Evolutionary conservation across 2,888 invertebrate genomes (phyloP), one percentile per base, ranked within the genome.

Genomic region (Cosmopolites sordidus): DNA sequence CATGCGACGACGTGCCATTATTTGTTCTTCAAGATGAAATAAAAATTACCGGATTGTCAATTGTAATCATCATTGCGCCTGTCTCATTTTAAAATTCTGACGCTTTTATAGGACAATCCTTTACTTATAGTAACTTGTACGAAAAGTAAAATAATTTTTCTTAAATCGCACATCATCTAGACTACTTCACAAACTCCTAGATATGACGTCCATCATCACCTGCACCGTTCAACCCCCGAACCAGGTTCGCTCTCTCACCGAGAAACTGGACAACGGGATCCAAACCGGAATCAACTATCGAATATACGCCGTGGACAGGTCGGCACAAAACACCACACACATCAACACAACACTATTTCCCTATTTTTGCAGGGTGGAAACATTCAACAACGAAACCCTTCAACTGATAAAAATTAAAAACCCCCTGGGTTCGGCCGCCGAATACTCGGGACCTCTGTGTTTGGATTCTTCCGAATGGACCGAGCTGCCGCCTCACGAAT

Each of bases 181-280:
- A 53, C 77, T 87, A 6, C 78, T 92, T 38, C 78, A 80, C 51
- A 83, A 80, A 65, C 78, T 91, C 33, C 76, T 92, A 46, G 85
- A 87, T 60, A 88, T 88, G 78, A 90, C 92, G 1, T 91, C 90
- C 49, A 83, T 93, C 47, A 84, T 93, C 54, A 93, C 92, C 2
- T 86, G 87, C 63, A 83, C 86, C 16, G 83, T 86, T 37, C 81
- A 81, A 68, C 76, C 78, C 11, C 75, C 76, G 33, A 76, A 73
- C 57, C 76, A 75, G 65, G 70, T 73, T 47, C 39, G 69, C 54
- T 63, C 69, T 16, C 61, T 66, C 29, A 44, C 64, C 0, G 86
- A 87, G 67, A 83, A 85, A 67, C 71, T 87, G 57, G 77, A 82
- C 9, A 84, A 82, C 54, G 75, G 74, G 1, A 83, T 91, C 61